phyloP scores from a whole-genome alignment of 1,140 invertebrate genomes.

The Tetragonula clypearis region DNA sequence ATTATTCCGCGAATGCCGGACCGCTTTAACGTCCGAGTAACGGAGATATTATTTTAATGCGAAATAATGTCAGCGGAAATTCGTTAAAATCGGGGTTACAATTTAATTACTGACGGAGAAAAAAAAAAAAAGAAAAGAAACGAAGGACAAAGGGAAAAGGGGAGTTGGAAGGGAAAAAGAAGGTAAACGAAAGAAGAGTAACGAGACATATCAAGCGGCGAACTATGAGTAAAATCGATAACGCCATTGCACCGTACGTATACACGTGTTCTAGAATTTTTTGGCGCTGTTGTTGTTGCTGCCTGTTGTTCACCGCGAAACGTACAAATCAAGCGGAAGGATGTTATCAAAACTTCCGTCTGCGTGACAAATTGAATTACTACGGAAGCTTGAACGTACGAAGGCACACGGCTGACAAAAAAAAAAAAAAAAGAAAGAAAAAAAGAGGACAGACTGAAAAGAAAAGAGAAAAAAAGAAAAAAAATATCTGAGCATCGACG shows the following conservation, averaged over 20 bases:
- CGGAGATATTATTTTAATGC: constrained; percentile 42
- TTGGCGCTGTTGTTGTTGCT: constrained; percentile 20
- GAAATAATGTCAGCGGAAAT: constrained; percentile 37
- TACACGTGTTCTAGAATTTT: not conserved
- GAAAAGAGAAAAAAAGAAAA: constrained; percentile 4
- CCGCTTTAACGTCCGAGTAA: not conserved
- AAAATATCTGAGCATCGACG: no score
- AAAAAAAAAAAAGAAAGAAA: constrained; percentile 44
- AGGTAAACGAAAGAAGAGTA: not conserved
- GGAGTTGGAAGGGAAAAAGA: not conserved
- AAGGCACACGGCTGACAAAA: constrained; percentile 48
- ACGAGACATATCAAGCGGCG: not conserved
- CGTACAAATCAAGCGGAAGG: constrained; percentile 70
- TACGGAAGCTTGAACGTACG: constrained; percentile 54
- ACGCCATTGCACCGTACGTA: constrained; percentile 19
- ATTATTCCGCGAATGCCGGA: constrained; percentile 6
- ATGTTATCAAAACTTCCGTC: constrained; percentile 71
- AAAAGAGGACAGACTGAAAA: not conserved
- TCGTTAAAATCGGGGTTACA: constrained; percentile 58
- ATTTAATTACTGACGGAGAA: constrained; percentile 48
- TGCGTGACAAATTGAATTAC: constrained; percentile 70
- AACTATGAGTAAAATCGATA: constrained; percentile 52
- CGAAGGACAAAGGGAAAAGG: not conserved
- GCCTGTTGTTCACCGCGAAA: constrained; percentile 36
- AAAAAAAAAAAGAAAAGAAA: not conserved